Percentiles rank a stretch among this genome's conserved stretches.
Evolutionary conservation across 2,888 invertebrate species (phyloP).

Genomic region (Sarcophaga subvicina): DNA sequence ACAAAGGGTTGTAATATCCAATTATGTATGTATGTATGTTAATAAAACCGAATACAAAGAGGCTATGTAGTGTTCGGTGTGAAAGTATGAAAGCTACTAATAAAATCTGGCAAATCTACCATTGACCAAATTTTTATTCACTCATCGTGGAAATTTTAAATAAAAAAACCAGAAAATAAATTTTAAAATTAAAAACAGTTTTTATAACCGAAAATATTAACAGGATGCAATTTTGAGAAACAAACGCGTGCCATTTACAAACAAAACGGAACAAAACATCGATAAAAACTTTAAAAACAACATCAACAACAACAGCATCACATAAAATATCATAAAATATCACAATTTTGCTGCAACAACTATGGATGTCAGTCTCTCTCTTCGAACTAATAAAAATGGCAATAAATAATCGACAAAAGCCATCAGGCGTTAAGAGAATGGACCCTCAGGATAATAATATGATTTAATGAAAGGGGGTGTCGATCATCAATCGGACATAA

Average conservation of each 20-base stretch:
- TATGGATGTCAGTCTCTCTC: background rate
- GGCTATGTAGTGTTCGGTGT: background rate
- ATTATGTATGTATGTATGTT: too few species aligned
- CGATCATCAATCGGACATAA: conserved; percentile 54
- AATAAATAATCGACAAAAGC: conserved; percentile 64
- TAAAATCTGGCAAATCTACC: background rate
- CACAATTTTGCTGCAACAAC: conserved; percentile 13
- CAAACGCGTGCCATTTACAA: conserved; percentile 61
- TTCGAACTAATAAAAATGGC: conserved; percentile 65
- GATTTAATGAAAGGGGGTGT: conserved; percentile 69
- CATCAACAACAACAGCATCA: conserved; percentile 43
- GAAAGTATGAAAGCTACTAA: background rate
- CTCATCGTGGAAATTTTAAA: background rate
- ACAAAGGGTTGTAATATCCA: too few species aligned
- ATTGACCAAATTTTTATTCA: background rate
- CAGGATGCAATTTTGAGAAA: conserved; percentile 59
- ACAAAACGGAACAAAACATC: conserved; percentile 46
- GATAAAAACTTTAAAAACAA: conserved; percentile 29
- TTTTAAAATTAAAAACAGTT: conserved; percentile 57
- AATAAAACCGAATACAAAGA: background rate
- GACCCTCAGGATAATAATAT: conserved; percentile 66
- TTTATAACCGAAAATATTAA: conserved; percentile 43
- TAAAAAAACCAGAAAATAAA: background rate
- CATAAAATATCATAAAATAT: conserved; percentile 40
- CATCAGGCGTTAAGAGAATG: conserved; percentile 58